A percentile compares a stretch with the other conserved stretches of the same genome.
Conservation (phyloP, 2,888 invertebrate genomes). For the Apotomis betuletana region DNA sequence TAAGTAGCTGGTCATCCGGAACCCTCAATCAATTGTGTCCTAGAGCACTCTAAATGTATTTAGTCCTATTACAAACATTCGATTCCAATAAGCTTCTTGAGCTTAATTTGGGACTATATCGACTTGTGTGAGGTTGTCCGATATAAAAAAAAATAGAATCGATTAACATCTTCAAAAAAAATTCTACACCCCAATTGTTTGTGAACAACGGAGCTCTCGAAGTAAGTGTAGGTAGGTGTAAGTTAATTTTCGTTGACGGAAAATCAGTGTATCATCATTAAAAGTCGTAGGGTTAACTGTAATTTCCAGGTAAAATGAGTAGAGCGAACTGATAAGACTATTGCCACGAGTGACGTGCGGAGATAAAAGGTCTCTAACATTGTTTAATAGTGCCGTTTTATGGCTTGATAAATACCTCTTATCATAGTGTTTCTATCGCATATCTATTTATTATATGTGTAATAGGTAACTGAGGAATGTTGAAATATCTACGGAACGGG, state of each 20-base stretch:
- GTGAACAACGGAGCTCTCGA: not conserved
- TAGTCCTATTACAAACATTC: too few species aligned
- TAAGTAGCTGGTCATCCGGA: too few species aligned
- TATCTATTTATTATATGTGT: not conserved
- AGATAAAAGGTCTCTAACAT: constrained; percentile 20
- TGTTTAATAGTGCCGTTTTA: constrained; percentile 13
- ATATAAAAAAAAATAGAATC: too few species aligned
- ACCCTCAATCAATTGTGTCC: too few species aligned
- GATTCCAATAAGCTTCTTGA: too few species aligned
- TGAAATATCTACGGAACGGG: too few species aligned
- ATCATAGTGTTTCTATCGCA: constrained; percentile 4
- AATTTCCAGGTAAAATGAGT: constrained; percentile 22
- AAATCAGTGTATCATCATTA: not conserved
- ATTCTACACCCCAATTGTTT: too few species aligned
- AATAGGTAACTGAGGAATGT: not conserved
- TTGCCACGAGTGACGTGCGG: constrained; percentile 1
- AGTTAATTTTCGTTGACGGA: not conserved
- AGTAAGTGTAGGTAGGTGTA: not conserved
- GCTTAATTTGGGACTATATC: too few species aligned
- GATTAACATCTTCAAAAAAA: too few species aligned
- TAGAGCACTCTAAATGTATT: too few species aligned
- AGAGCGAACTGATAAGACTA: constrained; percentile 16
- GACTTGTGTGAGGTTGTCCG: too few species aligned
- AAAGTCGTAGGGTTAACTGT: not conserved
- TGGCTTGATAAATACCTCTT: constrained; percentile 7